A percentile compares a stretch with the other conserved stretches of the same genome.
These are phyloP conservation scores for Nerophis ophidion DNA, from an alignment of 2,113 vertebrate genomes.

Conservation along the genomic window DNA sequence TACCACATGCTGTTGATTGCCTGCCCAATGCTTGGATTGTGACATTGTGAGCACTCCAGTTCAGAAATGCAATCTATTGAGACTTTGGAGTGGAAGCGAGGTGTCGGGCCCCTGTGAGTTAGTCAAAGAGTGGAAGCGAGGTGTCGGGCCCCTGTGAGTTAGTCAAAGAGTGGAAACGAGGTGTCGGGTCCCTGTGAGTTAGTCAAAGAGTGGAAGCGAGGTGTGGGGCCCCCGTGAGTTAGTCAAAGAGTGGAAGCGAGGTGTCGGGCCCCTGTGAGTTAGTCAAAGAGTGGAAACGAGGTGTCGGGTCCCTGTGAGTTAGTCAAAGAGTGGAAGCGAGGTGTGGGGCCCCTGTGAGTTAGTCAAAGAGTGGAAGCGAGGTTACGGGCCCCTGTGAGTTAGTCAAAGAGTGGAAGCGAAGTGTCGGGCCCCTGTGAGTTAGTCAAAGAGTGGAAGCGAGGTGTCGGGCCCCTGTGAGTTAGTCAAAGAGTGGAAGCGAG, in stretches of 20 bases:
- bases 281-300: conserved; percentile 28
- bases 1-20: conserved; percentile 41
- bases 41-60: conserved; percentile 30
- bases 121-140: too few relatives aligned
- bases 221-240: conserved; percentile 7
- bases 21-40: conserved; percentile 33
- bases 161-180: conserved; percentile 28
- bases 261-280: conserved; percentile 7
- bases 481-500: conserved; percentile 28
- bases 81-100: conserved; percentile 18
- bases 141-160: conserved; percentile 7
- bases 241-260: conserved; percentile 28
- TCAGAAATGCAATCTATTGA: conserved; percentile 29
- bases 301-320: conserved; percentile 7
- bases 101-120: conserved; percentile 7
- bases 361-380: conserved; percentile 28
- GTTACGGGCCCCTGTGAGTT: conserved; percentile 7
- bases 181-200: conserved; percentile 7
- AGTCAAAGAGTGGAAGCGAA: conserved; percentile 28
- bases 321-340: conserved; percentile 28
- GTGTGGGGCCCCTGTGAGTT: conserved; percentile 8
- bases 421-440: conserved; percentile 7
- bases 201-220: conserved; percentile 28
- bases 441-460: conserved; percentile 28
- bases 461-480: conserved; percentile 7